A percentile compares a stretch with the other conserved stretches of the same genome.
Conservation (phyloP, 2,888 invertebrate genomes). For the Cotesia congregata region DNA sequence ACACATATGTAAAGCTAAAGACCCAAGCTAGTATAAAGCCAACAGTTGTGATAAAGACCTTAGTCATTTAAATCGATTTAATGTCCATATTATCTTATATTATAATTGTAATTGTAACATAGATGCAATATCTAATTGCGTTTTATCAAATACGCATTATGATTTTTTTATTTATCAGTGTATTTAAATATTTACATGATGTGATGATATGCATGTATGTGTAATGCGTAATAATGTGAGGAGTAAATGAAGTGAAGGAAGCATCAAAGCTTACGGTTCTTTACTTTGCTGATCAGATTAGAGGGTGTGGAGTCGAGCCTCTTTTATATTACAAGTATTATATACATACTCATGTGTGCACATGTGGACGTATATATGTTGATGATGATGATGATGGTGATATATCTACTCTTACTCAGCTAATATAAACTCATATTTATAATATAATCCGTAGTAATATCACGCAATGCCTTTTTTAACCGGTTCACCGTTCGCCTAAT, state of each 20-base stretch:
- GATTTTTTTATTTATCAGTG: neutral
- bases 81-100: neutral
- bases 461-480: slow-evolving; percentile 31
- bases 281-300: neutral
- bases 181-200: no score
- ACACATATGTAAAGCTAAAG: neutral
- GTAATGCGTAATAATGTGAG: neutral
- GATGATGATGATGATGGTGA: neutral
- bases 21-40: neutral
- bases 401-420: neutral
- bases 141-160: neutral
- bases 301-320: slow-evolving; percentile 1
- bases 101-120: neutral
- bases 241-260: neutral
- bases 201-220: neutral
- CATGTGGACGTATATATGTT: neutral
- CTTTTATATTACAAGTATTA: neutral
- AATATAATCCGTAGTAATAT: slow-evolving; percentile 25
- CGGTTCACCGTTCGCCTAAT: slow-evolving; percentile 21
- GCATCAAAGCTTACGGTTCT: slow-evolving; percentile 1
- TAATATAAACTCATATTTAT: neutral
- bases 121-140: neutral
- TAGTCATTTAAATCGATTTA: neutral
- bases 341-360: no score
- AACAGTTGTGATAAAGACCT: neutral